These are phyloP conservation scores for Drosophila differens DNA, from an alignment of 2,888 invertebrate species.

Conservation along the genomic window DNA sequence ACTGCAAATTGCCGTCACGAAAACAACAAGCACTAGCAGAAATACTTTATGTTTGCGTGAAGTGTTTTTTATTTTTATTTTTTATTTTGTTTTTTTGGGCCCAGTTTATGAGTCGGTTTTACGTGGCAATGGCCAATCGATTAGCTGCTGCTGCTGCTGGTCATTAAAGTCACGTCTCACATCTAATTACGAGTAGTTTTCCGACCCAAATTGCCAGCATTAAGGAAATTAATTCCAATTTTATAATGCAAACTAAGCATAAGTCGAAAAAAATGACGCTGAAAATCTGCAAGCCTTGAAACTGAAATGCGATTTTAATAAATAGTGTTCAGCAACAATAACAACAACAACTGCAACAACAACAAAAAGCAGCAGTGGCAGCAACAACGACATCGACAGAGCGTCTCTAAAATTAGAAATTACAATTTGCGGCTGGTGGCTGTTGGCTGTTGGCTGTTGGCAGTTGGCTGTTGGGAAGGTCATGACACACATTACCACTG, in stretches of 20 bases:
- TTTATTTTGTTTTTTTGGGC: not conserved
- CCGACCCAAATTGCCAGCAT: conserved; percentile 67
- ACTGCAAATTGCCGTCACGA: conserved; percentile 51
- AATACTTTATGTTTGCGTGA: conserved; percentile 38
- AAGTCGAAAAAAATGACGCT: conserved; percentile 14
- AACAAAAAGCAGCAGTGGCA: not conserved
- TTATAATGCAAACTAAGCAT: conserved; percentile 41
- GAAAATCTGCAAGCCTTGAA: conserved; percentile 31
- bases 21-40: conserved; percentile 3
- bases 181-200: conserved; percentile 65
- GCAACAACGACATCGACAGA: conserved; percentile 17
- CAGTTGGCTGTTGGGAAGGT: conserved; percentile 50
- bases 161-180: conserved; percentile 63
- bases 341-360: not conserved
- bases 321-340: conserved; percentile 44
- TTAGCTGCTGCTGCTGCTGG: conserved; percentile 48
- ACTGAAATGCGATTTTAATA: conserved; percentile 72
- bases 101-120: conserved; percentile 22
- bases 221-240: conserved; percentile 71
- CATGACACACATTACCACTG: conserved; percentile 62
- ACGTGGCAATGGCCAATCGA: conserved; percentile 58
- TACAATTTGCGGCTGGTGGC: conserved; percentile 59
- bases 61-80: conserved; percentile 32
- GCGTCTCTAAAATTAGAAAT: conserved; percentile 65
- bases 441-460: conserved; percentile 34